These are phyloP conservation scores for Caranx melampygus DNA, from an alignment of 2,113 vertebrate genomes.

Conservation along the genomic window DNA sequence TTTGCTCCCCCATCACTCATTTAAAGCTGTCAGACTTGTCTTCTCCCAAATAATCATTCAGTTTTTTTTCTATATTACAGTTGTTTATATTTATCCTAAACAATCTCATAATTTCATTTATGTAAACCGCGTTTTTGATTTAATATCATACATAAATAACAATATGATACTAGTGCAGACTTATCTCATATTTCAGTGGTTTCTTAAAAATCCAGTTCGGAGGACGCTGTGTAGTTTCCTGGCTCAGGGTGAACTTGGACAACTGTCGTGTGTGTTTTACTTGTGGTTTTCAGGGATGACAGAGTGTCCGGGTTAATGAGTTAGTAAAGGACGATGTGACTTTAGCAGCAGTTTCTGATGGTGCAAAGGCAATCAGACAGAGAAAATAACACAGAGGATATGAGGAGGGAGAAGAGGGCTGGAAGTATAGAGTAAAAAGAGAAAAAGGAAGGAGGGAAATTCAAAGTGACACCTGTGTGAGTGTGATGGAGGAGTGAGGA, in stretches of 20 bases:
- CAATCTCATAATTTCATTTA: no score
- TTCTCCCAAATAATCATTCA: no score
- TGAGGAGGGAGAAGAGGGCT: background rate
- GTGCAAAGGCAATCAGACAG: no score
- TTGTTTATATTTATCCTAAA: no score
- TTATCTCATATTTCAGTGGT: no score
- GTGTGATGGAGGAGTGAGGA: constrained; percentile 25
- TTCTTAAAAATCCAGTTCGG: background rate
- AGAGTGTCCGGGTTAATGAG: background rate
- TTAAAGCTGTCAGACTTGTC: no score
- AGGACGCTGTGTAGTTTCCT: background rate
- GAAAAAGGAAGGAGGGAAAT: constrained; percentile 12
- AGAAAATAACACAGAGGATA: background rate
- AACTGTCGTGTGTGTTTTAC: background rate
- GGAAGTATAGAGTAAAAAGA: constrained; percentile 17
- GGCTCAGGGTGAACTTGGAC: background rate
- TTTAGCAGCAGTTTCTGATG: background rate
- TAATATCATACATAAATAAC: no score
- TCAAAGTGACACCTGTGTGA: constrained; percentile 47
- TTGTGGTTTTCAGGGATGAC: background rate
- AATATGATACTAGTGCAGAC: background rate
- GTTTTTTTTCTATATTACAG: no score
- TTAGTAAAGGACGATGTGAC: background rate
- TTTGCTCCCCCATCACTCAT: no score
- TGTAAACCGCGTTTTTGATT: no score